phyloP scores from a whole-genome alignment of 1,140 invertebrate species.

The Rhizoglyphus robini region DNA sequence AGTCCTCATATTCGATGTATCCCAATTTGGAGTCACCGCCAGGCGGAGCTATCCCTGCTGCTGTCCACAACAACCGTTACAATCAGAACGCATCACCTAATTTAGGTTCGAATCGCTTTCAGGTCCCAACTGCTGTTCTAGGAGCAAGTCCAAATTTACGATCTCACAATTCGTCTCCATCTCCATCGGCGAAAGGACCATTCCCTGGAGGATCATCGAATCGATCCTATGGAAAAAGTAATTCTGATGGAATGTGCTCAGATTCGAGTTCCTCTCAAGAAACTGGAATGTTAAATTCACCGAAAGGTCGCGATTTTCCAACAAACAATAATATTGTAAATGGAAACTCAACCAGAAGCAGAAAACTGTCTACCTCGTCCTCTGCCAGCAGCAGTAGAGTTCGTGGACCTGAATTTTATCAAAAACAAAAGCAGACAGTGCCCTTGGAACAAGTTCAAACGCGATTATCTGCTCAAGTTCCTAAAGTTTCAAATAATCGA shows the following conservation, averaged over 20 bases:
- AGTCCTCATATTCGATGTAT: neutral
- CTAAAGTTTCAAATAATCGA: neutral
- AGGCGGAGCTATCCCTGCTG: too few species aligned
- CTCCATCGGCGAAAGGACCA: neutral
- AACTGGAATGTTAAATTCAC: too few species aligned
- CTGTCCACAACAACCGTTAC: too few species aligned
- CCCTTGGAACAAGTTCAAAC: neutral
- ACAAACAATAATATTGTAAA: neutral
- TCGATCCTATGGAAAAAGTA: neutral
- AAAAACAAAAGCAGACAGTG: neutral
- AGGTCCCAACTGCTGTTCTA: too few species aligned
- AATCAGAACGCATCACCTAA: too few species aligned
- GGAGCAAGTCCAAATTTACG: neutral
- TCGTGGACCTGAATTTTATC: neutral
- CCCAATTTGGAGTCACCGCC: neutral
- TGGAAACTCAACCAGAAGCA: too few species aligned
- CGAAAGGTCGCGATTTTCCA: too few species aligned
- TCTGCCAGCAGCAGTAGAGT: too few species aligned
- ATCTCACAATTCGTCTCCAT: neutral
- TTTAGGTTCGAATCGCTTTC: too few species aligned
- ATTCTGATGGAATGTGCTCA: neutral
- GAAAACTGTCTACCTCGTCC: too few species aligned
- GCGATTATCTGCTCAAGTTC: neutral
- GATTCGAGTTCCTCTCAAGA: neutral
- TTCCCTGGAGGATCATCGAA: too few species aligned